Evolutionary conservation across 2,888 invertebrate species (phyloP).

Genomic region (Dexiosoma caninum): DNA sequence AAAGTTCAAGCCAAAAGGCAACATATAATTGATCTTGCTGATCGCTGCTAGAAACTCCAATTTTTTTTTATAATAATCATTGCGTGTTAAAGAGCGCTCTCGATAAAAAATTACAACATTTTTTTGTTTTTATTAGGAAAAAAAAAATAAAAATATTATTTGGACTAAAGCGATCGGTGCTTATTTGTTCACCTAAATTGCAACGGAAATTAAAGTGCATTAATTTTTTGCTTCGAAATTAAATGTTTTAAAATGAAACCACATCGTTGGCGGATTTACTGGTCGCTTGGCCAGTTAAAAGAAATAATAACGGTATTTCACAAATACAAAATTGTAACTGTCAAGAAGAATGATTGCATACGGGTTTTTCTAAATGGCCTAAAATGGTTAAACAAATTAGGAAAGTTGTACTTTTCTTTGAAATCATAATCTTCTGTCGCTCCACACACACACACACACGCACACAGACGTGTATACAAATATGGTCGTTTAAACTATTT

Average conservation of each 20-base stretch:
- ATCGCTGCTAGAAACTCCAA: slow-evolving; percentile 55
- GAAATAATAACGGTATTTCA: slow-evolving; percentile 50
- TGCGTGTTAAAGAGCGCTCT: slow-evolving; percentile 55
- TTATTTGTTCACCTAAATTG: slow-evolving; percentile 21
- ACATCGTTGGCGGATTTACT: slow-evolving; percentile 40
- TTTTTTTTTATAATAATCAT: slow-evolving; percentile 46
- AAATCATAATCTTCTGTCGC: slow-evolving; percentile 7
- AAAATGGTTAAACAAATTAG: slow-evolving; percentile 55
- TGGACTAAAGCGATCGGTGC: slow-evolving; percentile 21
- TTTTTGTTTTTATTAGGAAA: not conserved
- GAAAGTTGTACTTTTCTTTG: slow-evolving; percentile 44
- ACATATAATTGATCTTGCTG: slow-evolving; percentile 60
- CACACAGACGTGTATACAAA: not conserved
- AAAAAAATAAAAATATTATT: slow-evolving; percentile 19
- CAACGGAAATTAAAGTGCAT: slow-evolving; percentile 44
- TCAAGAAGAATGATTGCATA: not conserved
- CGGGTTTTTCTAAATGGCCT: slow-evolving; percentile 12
- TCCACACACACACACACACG: not conserved
- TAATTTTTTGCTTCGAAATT: slow-evolving; percentile 21
- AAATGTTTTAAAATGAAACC: slow-evolving; percentile 40
- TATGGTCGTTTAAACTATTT: slow-evolving; percentile 51
- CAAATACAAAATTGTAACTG: slow-evolving; percentile 46
- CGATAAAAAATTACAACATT: not conserved
- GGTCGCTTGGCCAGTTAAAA: not conserved
- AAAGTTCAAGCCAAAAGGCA: slow-evolving; percentile 62